A percentile compares a stretch with the other conserved stretches of the same genome.
Evolutionary conservation across 2,797 vertebrate species (phyloP).

Genomic region (Merluccius polli): DNA sequence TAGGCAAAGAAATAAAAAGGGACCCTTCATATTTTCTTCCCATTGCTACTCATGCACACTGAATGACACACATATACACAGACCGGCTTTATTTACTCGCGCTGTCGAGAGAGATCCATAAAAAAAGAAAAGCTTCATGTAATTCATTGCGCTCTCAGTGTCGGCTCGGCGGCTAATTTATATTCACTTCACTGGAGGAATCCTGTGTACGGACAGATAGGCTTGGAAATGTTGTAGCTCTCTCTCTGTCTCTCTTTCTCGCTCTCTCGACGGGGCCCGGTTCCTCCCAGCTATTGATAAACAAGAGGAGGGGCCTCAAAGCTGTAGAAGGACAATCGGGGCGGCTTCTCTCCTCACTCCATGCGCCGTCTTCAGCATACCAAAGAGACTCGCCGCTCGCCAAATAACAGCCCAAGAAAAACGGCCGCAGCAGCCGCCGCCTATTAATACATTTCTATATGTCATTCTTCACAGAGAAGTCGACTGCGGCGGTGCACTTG

Average conservation of each 20-base stretch:
- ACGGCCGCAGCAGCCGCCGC: constrained; percentile 15
- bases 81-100: not conserved
- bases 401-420: not conserved
- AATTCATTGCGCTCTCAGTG: not conserved
- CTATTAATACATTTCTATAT: constrained; percentile 44
- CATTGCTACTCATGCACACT: not conserved
- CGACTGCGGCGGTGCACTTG: constrained; percentile 21
- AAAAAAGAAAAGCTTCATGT: not conserved
- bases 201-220: constrained; percentile 10
- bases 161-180: constrained; percentile 4
- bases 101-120: not conserved
- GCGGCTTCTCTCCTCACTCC: not conserved
- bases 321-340: constrained; percentile 6
- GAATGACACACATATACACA: not conserved
- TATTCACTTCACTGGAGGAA: constrained; percentile 12
- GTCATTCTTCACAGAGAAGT: constrained; percentile 21
- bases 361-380: constrained; percentile 2
- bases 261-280: not conserved
- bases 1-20: not conserved
- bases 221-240: constrained; percentile 9
- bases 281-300: constrained; percentile 18
- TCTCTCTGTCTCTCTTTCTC: not conserved
- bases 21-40: not conserved
- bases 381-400: constrained; percentile 8
- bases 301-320: constrained; percentile 10